Base-by-base conservation (phyloP, 2,113 vertebrate genomes). In the Lontra canadensis region DNA sequence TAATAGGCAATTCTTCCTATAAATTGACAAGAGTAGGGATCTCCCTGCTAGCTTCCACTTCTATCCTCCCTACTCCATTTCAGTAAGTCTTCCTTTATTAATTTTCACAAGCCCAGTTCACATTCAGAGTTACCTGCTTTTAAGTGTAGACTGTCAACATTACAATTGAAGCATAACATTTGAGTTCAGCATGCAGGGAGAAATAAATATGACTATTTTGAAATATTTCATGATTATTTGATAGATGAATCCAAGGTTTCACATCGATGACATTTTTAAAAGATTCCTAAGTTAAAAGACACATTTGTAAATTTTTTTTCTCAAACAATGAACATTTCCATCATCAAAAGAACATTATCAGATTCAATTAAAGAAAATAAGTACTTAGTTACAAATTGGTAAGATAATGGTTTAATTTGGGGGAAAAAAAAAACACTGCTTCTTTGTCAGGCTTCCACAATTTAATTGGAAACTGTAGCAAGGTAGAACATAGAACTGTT, bases 221-320 rank as follows among this genome's bases (percentile, higher is more conserved):
- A 94, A 69, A 93, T 82, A 93, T 7, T 94, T 10, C 80, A 90
- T 80, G 49, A 4, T 74, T 69, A 69, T 65, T 90, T 69, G 94
- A 31, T 67, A 93, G 42, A 63, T 26, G 31, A 91, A 90, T 29
- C 23, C 3, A 8, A 94, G 3, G 3, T 29, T 76, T 31, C 1
- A 71, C 23, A 81, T 71, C 84, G 71, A 57, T 74, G 69, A 63
- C 6, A 90, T 74, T 69, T 83, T 90, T 76, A 3, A 81, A 81
- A 92, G 15, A 52, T 83, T 94, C 18, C 34, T 84, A 94, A 83
- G 4, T 59, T 94, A 63, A 1, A 74, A 88, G 18, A 71, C 39
- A 73, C n/a, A 0, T 80, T 86, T 92, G 17, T 82, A 78, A 87
- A 17, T 2, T 5, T 61, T 65, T 82, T 89, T 89, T 47, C 11